phyloP scores from a whole-genome alignment of 1,140 invertebrate species.

The Trissolcus basalis region DNA sequence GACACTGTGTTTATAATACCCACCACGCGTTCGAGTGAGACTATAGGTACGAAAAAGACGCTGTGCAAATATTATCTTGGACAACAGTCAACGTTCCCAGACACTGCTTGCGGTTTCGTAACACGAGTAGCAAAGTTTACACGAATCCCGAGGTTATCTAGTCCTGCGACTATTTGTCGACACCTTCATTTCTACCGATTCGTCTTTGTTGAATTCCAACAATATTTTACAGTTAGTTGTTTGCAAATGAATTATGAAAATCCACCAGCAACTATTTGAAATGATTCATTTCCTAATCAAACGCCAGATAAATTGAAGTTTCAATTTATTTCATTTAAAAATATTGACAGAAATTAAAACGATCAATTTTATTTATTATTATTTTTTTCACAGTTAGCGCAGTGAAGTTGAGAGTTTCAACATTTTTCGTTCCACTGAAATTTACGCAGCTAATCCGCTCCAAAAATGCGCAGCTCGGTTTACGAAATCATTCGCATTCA shows the following conservation, averaged over 20 bases:
- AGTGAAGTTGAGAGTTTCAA: not conserved
- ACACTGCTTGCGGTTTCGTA: constrained; percentile 60
- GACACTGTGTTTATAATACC: constrained; percentile 56
- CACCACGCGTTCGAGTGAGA: constrained; percentile 57
- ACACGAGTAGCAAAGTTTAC: constrained; percentile 61
- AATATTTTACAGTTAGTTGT: constrained; percentile 15
- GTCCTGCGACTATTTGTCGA: constrained; percentile 58
- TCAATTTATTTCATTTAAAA: too few species aligned
- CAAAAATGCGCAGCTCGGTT: not conserved
- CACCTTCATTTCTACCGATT: constrained; percentile 34
- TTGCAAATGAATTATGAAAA: constrained; percentile 19
- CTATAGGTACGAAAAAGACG: constrained; percentile 60
- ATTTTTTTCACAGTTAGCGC: not conserved
- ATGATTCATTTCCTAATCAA: not conserved
- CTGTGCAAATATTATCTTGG: constrained; percentile 61
- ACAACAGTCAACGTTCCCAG: constrained; percentile 60
- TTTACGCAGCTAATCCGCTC: too few species aligned
- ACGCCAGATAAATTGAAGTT: too few species aligned
- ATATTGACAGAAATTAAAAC: too few species aligned
- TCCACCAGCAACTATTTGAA: too few species aligned
- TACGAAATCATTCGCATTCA: constrained; percentile 30
- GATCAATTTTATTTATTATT: too few species aligned
- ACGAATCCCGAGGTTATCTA: constrained; percentile 60
- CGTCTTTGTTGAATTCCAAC: constrained; percentile 30
- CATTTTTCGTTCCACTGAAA: not conserved